These are phyloP conservation scores for Rhadina sibilatrix DNA, from an alignment of 2,113 vertebrate species.

Conservation along the genomic window DNA sequence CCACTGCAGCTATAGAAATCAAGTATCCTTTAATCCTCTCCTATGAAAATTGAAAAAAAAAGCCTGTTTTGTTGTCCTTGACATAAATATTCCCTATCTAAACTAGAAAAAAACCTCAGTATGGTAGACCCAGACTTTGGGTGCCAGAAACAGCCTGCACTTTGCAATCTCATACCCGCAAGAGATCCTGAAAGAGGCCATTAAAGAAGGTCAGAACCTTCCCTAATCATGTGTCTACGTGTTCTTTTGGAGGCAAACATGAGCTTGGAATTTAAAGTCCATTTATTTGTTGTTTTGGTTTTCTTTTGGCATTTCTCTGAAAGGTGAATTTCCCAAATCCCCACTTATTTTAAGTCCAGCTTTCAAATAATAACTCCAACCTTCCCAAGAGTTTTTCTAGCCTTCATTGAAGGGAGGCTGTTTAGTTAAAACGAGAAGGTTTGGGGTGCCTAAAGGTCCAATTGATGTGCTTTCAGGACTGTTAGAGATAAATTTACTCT, in stretches of 20 bases:
- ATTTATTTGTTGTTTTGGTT: background rate
- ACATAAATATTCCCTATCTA: background rate
- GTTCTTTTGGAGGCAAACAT: background rate
- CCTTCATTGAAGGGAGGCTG: background rate
- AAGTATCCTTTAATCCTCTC: background rate
- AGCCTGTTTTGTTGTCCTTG: background rate
- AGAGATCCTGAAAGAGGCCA: background rate
- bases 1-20: background rate
- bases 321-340: background rate
- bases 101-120: background rate
- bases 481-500: background rate
- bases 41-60: background rate
- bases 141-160: background rate
- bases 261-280: background rate
- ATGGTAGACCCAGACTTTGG: background rate
- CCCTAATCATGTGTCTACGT: no score
- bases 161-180: background rate
- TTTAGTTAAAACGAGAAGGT: background rate
- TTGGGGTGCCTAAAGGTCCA: background rate
- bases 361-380: background rate
- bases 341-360: background rate
- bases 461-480: background rate
- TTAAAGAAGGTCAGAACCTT: background rate
- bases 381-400: background rate
- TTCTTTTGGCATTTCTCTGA: background rate